A percentile compares a stretch with the other conserved stretches of the same genome.
These are phyloP conservation scores for Acronicta alni DNA, from an alignment of 2,888 invertebrate genomes.

Conservation along the genomic window DNA sequence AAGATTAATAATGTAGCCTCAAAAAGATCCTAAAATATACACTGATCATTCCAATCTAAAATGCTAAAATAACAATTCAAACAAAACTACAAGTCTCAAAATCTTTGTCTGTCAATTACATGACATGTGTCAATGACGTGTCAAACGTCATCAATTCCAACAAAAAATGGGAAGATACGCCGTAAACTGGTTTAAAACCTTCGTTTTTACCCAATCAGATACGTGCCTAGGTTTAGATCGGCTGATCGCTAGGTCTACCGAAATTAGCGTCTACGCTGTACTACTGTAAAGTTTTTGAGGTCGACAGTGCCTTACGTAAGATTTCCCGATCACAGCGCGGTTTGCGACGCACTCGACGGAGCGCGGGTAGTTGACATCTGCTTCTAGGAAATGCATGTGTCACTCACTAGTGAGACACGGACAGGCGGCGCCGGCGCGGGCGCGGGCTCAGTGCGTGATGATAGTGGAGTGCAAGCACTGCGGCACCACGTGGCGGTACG, in stretches of 20 bases:
- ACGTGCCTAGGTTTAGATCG: background rate
- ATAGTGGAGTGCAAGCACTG: conserved; percentile 85
- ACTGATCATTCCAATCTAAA: conserved; percentile 59
- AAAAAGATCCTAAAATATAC: conserved; percentile 62
- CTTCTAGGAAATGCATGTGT: conserved; percentile 13
- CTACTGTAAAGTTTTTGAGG: conserved; percentile 29
- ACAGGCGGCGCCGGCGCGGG: accelerated
- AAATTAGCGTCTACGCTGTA: conserved; percentile 32
- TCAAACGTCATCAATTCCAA: conserved; percentile 49
- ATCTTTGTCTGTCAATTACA: conserved; percentile 42
- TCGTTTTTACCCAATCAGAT: conserved; percentile 16
- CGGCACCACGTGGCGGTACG: conserved; percentile 90
- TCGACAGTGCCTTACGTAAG: conserved; percentile 35
- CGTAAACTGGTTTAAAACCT: conserved; percentile 37
- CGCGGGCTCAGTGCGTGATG: conserved; percentile 78
- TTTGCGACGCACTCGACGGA: background rate
- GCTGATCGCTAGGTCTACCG: conserved; percentile 17
- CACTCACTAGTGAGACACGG: too few relatives aligned
- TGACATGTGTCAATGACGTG: conserved; percentile 47
- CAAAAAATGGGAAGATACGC: conserved; percentile 9
- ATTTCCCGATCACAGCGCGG: conserved; percentile 20
- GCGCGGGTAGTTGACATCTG: conserved; percentile 2
- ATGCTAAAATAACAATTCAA: conserved; percentile 56
- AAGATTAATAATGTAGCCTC: conserved; percentile 66
- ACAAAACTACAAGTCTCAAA: conserved; percentile 56